phyloP scores from a whole-genome alignment of 2,113 vertebrate genomes.

The Egretta garzetta region DNA sequence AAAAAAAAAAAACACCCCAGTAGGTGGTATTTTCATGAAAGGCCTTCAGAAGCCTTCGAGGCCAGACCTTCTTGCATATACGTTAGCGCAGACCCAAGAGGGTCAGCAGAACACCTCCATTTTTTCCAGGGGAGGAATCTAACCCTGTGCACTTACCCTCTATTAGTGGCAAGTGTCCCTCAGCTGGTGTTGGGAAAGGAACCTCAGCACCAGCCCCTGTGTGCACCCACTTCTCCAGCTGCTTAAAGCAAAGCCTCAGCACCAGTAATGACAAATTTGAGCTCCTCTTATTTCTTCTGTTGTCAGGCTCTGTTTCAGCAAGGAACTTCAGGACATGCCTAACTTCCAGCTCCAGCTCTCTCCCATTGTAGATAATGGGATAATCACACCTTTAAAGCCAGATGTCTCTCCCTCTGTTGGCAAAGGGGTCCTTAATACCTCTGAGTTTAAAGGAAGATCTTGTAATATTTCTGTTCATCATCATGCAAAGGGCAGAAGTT shows the following conservation, averaged over 20 bases:
- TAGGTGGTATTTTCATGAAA: background rate
- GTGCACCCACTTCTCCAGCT: background rate
- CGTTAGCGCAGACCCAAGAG: background rate
- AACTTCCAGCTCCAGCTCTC: background rate
- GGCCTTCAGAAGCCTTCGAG: background rate
- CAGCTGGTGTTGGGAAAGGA: background rate
- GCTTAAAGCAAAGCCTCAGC: background rate
- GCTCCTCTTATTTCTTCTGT: background rate
- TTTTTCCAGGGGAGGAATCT: background rate
- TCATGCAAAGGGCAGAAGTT: slow-evolving; percentile 4
- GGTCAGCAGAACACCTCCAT: background rate
- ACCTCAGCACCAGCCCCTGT: background rate
- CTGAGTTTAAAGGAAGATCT: background rate
- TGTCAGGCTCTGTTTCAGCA: background rate
- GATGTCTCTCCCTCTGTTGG: background rate
- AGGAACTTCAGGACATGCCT: background rate
- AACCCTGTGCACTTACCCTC: background rate
- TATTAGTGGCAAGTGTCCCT: fast-evolving
- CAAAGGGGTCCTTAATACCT: background rate
- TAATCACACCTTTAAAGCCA: background rate
- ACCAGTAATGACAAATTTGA: background rate
- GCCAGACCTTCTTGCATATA: background rate
- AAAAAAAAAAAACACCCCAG: background rate
- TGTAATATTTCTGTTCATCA: background rate
- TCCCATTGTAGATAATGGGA: background rate